Evolutionary conservation across 2,797 vertebrate genomes (phyloP), one percentile per base, ranked within the genome.

Genomic region (Cossypha polioptera): DNA sequence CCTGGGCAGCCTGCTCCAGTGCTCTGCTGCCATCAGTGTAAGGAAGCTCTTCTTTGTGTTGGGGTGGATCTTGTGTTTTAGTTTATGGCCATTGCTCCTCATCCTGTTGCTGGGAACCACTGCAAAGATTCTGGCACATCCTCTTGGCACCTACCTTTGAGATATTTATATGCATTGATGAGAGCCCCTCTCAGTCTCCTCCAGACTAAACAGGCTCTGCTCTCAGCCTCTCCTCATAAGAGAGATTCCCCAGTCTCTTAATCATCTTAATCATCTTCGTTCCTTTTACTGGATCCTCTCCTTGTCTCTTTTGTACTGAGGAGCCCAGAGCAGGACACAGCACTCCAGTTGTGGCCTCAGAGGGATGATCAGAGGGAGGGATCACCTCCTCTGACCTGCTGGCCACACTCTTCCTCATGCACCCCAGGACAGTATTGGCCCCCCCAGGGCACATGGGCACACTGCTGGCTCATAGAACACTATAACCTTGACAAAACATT

Each of bases 391-490:
- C 16, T 9, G 11, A 16, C 8, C 43, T 25, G 22, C 13, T 57
- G 43, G 36, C 50, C 57, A 50, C 50, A 8, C 24, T 62, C 19
- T 31, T 76, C 65, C n/a, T 17, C 7, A 11, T 26, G 10, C 7
- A 45, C 10, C 13, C 9, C n/a, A 18, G 25, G 14, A 22, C 0
- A 11, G 20, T 9, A 8, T 2, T 69, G 78, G n/a, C 12, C 20
- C 12, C 20, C 63, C 17, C 18, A 7, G 50, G 29, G 11, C 10
- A 6, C 29, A 19, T 14, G 17, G 51, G 33, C 29, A 22, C 29
- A 6, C 50, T 22, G 29, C 24, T 0, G 0, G 28, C 10, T 50
- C 10, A 16, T 10, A 14, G 16, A n/a, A 4, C 59, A 42, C 10
- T 31, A 21, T 4, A 45, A 45, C 7, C 57, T 57, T 28, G 26